Percentiles rank a stretch among this genome's conserved stretches.
phyloP scores from a whole-genome alignment of 2,888 invertebrate species.

The Ypsolopha scabrella region DNA sequence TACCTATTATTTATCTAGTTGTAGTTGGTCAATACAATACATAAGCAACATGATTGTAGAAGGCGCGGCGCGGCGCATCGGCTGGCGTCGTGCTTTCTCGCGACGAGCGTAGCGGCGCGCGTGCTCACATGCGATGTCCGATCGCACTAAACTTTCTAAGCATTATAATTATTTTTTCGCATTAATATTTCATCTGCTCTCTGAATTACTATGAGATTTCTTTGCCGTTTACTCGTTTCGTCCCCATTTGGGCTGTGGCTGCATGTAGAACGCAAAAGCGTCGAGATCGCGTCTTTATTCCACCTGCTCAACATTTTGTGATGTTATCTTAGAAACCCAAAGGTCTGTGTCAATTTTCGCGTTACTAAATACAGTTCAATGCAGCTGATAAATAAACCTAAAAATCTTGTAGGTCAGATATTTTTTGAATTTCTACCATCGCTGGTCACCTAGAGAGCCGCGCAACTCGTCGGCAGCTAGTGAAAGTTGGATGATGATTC shows the following conservation, averaged over 20 bases:
- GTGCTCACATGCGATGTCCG: conserved; percentile 61
- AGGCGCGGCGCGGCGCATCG: neutral
- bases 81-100: conserved; percentile 58
- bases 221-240: conserved; percentile 8
- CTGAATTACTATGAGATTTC: conserved; percentile 34
- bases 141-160: conserved; percentile 66
- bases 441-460: conserved; percentile 7
- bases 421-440: conserved; percentile 4
- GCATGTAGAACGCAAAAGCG: neutral
- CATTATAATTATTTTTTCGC: conserved; percentile 61
- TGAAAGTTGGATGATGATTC: conserved; percentile 65
- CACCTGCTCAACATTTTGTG: no score
- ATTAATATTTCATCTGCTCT: conserved; percentile 64
- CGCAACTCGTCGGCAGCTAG: conserved; percentile 32
- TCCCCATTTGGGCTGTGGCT: neutral
- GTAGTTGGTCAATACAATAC: no score
- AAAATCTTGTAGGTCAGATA: conserved; percentile 1
- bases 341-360: no score
- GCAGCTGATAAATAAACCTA: neutral
- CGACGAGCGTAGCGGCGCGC: conserved; percentile 49
- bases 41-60: neutral
- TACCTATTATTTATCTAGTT: no score
- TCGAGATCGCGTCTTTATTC: neutral
- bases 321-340: no score
- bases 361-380: no score